phyloP scores from a whole-genome alignment of 2,797 vertebrate species.

The Cirrhinus molitorella region DNA sequence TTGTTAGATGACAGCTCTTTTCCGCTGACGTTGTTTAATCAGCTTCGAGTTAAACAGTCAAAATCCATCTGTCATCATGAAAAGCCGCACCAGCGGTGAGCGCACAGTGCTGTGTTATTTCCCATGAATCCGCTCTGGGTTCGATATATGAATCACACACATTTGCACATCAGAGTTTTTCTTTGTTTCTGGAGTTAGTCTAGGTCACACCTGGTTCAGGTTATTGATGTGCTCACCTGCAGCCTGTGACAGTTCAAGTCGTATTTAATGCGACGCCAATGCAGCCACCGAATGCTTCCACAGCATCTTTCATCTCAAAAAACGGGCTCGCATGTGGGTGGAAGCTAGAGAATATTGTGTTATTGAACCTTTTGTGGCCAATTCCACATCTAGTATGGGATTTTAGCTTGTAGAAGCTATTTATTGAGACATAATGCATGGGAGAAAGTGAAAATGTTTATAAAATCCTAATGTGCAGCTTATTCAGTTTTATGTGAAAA shows the following conservation, averaged over 20 bases:
- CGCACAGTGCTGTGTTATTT: neutral
- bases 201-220: conserved; percentile 59
- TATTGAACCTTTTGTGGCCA: conserved; percentile 4
- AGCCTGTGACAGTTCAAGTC: conserved; percentile 47
- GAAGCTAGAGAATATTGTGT: neutral
- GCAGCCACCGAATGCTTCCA: conserved; percentile 32
- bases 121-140: neutral
- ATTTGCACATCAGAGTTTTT: conserved; percentile 44
- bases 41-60: conserved; percentile 28
- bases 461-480: neutral
- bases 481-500: neutral
- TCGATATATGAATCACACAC: conserved; percentile 20
- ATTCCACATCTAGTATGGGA: neutral
- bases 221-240: conserved; percentile 63
- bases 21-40: neutral
- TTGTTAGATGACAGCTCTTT: conserved; percentile 4
- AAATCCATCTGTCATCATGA: conserved; percentile 27
- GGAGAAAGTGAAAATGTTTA: neutral
- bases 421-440: neutral
- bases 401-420: neutral
- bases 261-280: conserved; percentile 46
- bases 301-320: conserved; percentile 40
- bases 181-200: conserved; percentile 47
- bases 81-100: neutral
- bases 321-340: neutral